Conservation (phyloP, 2,888 invertebrate species). For the Monoplex corrugatus region DNA sequence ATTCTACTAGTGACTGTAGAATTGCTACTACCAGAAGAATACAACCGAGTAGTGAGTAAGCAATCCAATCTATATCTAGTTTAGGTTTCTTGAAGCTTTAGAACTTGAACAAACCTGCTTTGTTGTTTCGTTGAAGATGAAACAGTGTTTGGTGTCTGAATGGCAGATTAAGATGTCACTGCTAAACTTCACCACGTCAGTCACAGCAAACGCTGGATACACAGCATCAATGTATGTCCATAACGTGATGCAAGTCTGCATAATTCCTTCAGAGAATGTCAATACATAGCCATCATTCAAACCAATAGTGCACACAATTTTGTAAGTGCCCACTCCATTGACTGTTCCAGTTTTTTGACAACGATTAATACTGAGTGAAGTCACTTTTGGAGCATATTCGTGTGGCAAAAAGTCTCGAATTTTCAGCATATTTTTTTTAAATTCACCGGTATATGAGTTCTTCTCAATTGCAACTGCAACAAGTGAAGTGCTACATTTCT, state of each 20-base stretch:
- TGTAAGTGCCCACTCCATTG: neutral
- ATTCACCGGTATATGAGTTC: neutral
- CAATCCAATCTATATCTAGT: too few species aligned
- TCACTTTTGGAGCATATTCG: constrained; percentile 28
- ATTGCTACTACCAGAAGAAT: too few species aligned
- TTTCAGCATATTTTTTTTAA: neutral
- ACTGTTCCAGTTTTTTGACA: neutral
- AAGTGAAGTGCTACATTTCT: neutral
- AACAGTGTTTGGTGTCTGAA: constrained; percentile 25
- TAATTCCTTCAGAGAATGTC: neutral
- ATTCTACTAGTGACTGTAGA: too few species aligned
- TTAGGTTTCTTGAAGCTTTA: neutral
- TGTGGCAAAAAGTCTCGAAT: constrained; percentile 21
- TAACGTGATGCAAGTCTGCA: constrained; percentile 30
- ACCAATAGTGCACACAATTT: constrained; percentile 21
- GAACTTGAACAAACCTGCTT: neutral
- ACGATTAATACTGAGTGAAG: neutral
- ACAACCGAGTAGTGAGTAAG: too few species aligned
- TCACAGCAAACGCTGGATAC: constrained; percentile 10
- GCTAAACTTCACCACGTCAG: neutral
- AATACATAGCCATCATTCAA: constrained; percentile 46
- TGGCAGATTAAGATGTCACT: constrained; percentile 18
- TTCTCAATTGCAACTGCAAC: neutral
- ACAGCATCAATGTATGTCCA: constrained; percentile 2
- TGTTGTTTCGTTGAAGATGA: constrained; percentile 1